Conservation (phyloP, 1,140 invertebrate genomes). For the Lepeophtheirus salmonis region DNA sequence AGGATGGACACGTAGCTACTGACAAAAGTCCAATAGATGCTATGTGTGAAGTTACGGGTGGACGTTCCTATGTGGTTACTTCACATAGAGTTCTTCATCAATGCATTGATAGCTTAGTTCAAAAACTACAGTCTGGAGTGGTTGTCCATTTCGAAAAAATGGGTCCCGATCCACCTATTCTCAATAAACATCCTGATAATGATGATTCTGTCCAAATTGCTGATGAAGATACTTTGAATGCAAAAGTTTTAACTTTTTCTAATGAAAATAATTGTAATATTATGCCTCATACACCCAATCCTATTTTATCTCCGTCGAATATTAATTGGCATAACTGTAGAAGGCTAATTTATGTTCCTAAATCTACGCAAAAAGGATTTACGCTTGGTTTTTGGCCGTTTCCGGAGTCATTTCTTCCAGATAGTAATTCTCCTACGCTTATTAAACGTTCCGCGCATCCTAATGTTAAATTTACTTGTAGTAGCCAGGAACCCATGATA, state of each 20-base stretch:
- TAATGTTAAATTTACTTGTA: conserved; percentile 77
- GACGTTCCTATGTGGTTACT: conserved; percentile 84
- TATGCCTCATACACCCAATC: conserved; percentile 20
- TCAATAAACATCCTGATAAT: no score
- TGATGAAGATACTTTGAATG: no score
- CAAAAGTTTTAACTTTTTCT: no score
- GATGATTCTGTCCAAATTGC: no score
- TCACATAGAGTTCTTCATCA: conserved; percentile 73
- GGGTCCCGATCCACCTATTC: conserved; percentile 70
- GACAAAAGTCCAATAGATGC: conserved; percentile 82
- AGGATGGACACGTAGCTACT: conserved; percentile 55
- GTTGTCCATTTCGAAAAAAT: conserved; percentile 95
- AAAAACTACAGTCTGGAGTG: conserved; percentile 92
- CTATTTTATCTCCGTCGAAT: conserved; percentile 7
- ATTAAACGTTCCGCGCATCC: conserved; percentile 84
- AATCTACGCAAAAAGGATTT: conserved; percentile 75
- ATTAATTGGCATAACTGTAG: conserved; percentile 60
- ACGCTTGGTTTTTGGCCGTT: conserved; percentile 94
- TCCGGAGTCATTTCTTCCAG: conserved; percentile 93
- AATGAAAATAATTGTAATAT: no score
- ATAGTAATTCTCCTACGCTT: conserved; percentile 51
- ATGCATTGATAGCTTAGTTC: conserved; percentile 85
- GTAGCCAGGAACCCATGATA: conserved; percentile 79
- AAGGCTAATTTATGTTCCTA: conserved; percentile 76
- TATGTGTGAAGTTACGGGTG: conserved; percentile 94